phyloP scores from a whole-genome alignment of 2,113 vertebrate species.

The Oryzias melastigma region DNA sequence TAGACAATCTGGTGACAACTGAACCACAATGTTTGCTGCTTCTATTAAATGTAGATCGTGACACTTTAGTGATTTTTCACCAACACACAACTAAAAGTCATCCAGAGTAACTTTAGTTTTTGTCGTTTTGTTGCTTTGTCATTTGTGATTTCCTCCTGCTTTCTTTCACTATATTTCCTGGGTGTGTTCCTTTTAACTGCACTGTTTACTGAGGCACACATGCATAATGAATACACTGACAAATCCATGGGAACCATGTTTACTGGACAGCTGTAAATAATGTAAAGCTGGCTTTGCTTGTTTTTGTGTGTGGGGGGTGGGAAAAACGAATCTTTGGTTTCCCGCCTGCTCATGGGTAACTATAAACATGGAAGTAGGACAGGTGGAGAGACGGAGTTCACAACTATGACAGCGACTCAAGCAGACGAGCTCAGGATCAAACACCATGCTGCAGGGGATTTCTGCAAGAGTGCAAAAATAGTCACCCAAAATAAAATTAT shows the following conservation, averaged over 20 bases:
- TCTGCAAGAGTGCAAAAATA: no score
- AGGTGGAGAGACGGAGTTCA: slow-evolving; percentile 24
- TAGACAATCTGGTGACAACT: no score
- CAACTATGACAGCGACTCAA: slow-evolving; percentile 18
- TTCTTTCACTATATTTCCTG: neutral
- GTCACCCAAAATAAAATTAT: no score
- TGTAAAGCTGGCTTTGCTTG: slow-evolving; percentile 32
- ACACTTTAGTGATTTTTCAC: no score
- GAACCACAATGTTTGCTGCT: no score
- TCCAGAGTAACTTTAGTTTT: no score
- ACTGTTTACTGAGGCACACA: neutral
- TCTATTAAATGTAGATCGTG: no score
- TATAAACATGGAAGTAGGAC: slow-evolving; percentile 39
- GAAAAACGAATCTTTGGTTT: slow-evolving; percentile 36
- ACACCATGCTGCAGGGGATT: no score
- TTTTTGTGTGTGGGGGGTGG: slow-evolving; percentile 14
- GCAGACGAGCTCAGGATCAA: neutral
- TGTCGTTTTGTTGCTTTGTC: no score
- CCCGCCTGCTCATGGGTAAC: slow-evolving; percentile 57
- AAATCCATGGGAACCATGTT: slow-evolving; percentile 32
- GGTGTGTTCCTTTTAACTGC: slow-evolving; percentile 8
- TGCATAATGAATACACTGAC: slow-evolving; percentile 46
- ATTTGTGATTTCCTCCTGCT: neutral
- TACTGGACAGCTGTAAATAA: slow-evolving; percentile 56
- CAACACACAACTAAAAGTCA: no score